Conservation (phyloP, 2,888 invertebrate species). For the Latrodectus hesperus region DNA sequence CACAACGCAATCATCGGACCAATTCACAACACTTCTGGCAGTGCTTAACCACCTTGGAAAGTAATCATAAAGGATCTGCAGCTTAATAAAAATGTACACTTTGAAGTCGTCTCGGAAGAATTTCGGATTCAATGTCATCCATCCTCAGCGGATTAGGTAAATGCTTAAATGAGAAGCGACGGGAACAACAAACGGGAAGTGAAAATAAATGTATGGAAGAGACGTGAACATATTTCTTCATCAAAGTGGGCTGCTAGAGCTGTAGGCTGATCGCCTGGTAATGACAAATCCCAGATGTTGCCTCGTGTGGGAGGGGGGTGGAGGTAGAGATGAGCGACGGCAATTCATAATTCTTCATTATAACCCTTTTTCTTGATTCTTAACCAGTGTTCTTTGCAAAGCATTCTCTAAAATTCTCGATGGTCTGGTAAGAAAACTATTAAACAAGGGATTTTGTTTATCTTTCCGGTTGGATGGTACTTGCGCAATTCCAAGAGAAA, state of each 20-base stretch:
- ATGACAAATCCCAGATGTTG: conserved; percentile 35
- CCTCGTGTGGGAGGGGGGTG: neutral
- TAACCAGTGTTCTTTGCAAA: neutral
- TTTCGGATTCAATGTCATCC: neutral
- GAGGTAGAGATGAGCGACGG: neutral
- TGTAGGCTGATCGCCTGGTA: neutral
- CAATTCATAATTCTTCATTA: conserved; percentile 61
- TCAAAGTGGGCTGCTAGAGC: neutral
- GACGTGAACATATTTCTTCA: conserved; percentile 44
- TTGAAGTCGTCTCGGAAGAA: neutral
- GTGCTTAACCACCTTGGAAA: no score
- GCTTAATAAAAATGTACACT: no score
- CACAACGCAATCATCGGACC: no score
- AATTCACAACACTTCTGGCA: no score
- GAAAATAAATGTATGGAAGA: conserved; percentile 13
- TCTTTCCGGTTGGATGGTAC: no score
- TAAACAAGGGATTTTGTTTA: no score
- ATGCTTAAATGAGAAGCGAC: conserved; percentile 24
- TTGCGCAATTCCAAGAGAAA: no score
- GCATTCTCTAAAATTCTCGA: no score
- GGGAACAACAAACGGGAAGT: neutral
- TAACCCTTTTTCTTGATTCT: conserved; percentile 1
- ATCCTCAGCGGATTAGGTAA: neutral
- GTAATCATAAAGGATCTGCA: no score
- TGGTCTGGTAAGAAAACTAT: no score